Percentiles rank a stretch among this genome's conserved stretches.
phyloP scores from a whole-genome alignment of 2,113 vertebrate species.

The Marmota monax region DNA sequence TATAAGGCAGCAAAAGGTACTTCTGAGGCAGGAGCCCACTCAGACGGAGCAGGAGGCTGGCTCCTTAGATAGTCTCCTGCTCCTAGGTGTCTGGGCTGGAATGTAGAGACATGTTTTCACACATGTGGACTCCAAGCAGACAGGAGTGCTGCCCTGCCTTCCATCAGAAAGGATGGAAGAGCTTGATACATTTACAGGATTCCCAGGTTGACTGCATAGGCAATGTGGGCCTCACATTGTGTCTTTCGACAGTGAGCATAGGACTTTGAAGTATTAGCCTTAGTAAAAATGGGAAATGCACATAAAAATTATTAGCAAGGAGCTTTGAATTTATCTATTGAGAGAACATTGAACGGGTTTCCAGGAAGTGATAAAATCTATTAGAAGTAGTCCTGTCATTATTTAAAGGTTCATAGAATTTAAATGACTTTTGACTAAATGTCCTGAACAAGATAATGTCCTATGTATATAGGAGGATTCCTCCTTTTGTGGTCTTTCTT shows the following conservation, averaged over 20 bases:
- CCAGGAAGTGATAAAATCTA: background rate
- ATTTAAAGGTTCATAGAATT: background rate
- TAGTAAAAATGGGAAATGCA: background rate
- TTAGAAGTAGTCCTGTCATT: background rate
- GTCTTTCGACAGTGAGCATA: background rate
- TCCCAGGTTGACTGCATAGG: background rate
- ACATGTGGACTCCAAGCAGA: background rate
- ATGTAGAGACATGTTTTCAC: background rate
- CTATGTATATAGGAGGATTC: background rate
- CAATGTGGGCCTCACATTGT: background rate
- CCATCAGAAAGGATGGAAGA: background rate
- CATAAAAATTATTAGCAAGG: background rate
- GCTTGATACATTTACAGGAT: accelerated
- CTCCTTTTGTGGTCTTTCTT: no score
- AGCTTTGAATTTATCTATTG: background rate
- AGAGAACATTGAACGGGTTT: background rate
- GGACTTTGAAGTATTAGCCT: background rate
- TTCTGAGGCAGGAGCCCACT: background rate
- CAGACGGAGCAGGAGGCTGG: background rate
- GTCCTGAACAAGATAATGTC: background rate
- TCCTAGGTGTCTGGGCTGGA: background rate
- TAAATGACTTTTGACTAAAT: background rate
- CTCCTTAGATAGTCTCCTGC: background rate
- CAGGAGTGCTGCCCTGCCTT: accelerated
- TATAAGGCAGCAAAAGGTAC: background rate